A percentile compares a stretch with the other conserved stretches of the same genome.
Conservation (phyloP, 2,113 vertebrate species). For the Hemibagrus wyckioides region DNA sequence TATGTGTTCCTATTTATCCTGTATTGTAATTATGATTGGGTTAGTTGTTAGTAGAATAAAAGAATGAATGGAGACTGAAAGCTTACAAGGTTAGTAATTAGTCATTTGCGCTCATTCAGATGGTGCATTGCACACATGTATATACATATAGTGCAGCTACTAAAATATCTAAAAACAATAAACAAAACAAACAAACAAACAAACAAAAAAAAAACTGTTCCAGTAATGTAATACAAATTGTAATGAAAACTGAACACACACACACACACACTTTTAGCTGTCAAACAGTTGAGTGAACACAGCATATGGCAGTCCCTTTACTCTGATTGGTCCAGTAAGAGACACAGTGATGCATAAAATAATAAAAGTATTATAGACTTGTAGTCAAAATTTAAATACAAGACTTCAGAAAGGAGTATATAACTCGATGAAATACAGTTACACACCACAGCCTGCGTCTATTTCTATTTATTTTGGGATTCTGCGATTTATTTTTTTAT, state of each 20-base stretch:
- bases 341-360: conserved; percentile 24
- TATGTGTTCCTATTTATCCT: background rate
- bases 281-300: conserved; percentile 31
- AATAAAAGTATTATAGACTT: conserved; percentile 14
- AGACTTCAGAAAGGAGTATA: background rate
- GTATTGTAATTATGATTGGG: background rate
- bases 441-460: background rate
- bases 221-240: background rate
- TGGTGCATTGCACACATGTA: background rate
- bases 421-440: background rate
- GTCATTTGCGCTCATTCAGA: background rate
- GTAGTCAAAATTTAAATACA: conserved; percentile 19
- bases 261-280: conserved; percentile 19
- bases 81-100: background rate
- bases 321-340: conserved; percentile 38
- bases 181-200: background rate
- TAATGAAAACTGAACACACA: background rate
- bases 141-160: background rate
- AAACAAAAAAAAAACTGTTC: background rate
- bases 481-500: too few species aligned
- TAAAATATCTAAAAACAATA: too few species aligned
- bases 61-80: background rate
- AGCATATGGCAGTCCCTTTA: conserved; percentile 35
- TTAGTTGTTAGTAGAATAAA: background rate
- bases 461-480: background rate